Base-by-base conservation (phyloP, 2,113 vertebrate genomes). In the Eurystomus gularis region DNA sequence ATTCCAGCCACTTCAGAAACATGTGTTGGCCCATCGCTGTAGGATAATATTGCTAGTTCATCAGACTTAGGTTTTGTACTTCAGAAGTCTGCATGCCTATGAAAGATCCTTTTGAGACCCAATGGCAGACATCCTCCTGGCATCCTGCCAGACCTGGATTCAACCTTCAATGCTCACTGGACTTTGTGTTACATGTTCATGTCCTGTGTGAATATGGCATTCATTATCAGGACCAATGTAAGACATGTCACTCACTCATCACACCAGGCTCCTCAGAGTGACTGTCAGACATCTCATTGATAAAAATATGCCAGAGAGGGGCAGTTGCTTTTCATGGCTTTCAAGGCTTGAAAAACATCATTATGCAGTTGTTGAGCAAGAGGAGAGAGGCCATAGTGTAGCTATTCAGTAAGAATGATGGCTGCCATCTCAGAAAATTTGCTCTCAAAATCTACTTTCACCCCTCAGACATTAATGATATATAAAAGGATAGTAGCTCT, bases 31-130 rank as follows among this genome's bases (percentile, higher is more conserved):
- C 10, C 12, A 37, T 79, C 46, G 79, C 7, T 52, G 16, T 61
- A 42, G 20, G 37, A 54, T 62, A 24, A 26, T 28, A 31, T 52
- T 49, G 10, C 55, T 54, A 66, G 29, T 18, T 40, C 37, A 71
- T 14, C n/a, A 92, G 15, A 26, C 17, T 39, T 66, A 4, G 3
- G 17, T 21, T 71, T 82, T 1, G 0, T 48, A 9, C 16, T 70
- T 62, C n/a, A 39, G 18, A 71, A 33, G 2, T 49, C 35, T 44
- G 25, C 9, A 51, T n/a, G 35, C 6, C 24, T 31, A 24, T 10
- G 1, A 8, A 58, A 81, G 12, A 18, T 19, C 57, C 10, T 68
- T 62, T 40, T 29, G 42, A 42, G 10, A 88, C 6, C 13, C 28
- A 62, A 33, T 13, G 16, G 25, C 31, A 62, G 13, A 60, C 21